phyloP scores from a whole-genome alignment of 2,797 vertebrate genomes.

The Phoxinus dragarum region DNA sequence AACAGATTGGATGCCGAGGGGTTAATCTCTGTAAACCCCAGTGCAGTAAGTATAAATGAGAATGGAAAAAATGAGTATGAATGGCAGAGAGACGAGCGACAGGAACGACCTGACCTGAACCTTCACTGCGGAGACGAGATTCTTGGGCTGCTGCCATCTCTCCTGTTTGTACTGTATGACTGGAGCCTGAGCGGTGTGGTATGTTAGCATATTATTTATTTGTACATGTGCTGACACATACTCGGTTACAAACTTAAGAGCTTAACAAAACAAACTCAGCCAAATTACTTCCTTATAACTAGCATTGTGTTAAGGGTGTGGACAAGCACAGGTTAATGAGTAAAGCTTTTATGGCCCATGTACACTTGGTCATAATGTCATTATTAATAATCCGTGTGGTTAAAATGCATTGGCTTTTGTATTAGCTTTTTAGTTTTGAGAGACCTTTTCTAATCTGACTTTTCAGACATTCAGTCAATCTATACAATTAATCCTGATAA shows the following conservation, averaged over 20 bases:
- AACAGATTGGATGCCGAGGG: conserved; percentile 5
- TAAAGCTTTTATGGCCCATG: neutral
- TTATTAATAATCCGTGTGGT: neutral
- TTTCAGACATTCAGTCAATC: neutral
- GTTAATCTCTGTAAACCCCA: conserved; percentile 40
- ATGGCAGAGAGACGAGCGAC: conserved; percentile 12
- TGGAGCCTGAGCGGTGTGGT: conserved; percentile 23
- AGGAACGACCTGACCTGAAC: conserved; percentile 43
- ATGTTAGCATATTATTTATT: conserved; percentile 8
- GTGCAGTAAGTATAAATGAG: conserved; percentile 24
- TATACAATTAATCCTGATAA: neutral
- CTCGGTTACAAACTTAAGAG: neutral
- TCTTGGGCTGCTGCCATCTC: conserved; percentile 33
- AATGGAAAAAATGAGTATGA: conserved; percentile 38
- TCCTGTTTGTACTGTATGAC: conserved; percentile 27
- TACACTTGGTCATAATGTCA: neutral
- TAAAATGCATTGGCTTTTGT: too few species aligned
- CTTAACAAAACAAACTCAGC: conserved; percentile 1
- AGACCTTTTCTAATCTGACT: too few species aligned
- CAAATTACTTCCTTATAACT: neutral
- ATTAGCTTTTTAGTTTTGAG: too few species aligned
- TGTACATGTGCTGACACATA: neutral
- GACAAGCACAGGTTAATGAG: conserved; percentile 10
- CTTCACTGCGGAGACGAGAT: conserved; percentile 29
- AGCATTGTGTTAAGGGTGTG: conserved; percentile 5